These are phyloP conservation scores for Copidosoma floridanum DNA, from an alignment of 1,140 invertebrate genomes.

Conservation along the genomic window DNA sequence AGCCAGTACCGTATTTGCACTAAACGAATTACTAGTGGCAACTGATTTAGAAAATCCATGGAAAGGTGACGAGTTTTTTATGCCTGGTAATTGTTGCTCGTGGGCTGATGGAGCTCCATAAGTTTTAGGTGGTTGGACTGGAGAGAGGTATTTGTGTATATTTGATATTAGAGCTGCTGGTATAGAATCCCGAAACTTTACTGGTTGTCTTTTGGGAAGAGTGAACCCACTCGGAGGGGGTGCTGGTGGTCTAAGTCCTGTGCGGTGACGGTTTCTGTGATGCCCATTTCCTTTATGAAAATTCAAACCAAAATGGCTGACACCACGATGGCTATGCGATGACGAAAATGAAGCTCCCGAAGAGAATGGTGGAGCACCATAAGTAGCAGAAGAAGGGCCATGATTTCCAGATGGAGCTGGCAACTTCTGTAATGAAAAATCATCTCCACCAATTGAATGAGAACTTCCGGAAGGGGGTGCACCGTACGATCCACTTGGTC, in stretches of 20 bases:
- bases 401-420: conserved; percentile 21
- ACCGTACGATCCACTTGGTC: conserved; percentile 49
- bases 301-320: conserved; percentile 33
- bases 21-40: conserved; percentile 22
- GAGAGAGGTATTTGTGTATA: conserved; percentile 57
- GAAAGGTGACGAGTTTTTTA: conserved; percentile 38
- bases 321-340: conserved; percentile 56
- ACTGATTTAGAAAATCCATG: conserved; percentile 28
- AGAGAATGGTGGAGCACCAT: conserved; percentile 43
- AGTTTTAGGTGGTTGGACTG: conserved; percentile 41
- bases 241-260: conserved; percentile 55
- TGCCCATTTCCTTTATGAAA: conserved; percentile 54
- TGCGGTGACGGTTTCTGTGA: conserved; percentile 29
- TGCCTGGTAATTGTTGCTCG: conserved; percentile 41
- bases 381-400: conserved; percentile 10
- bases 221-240: conserved; percentile 42
- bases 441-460: conserved; percentile 18
- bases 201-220: conserved; percentile 51
- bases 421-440: conserved; percentile 37
- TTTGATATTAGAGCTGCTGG: conserved; percentile 60
- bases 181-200: conserved; percentile 67
- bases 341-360: conserved; percentile 55
- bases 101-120: conserved; percentile 31
- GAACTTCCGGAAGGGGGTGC: conserved; percentile 37
- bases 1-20: conserved; percentile 37